Evolutionary conservation across 2,888 invertebrate genomes (phyloP), one percentile per base, ranked within the genome.

Genomic region (Melangyna quadrimaculata): DNA sequence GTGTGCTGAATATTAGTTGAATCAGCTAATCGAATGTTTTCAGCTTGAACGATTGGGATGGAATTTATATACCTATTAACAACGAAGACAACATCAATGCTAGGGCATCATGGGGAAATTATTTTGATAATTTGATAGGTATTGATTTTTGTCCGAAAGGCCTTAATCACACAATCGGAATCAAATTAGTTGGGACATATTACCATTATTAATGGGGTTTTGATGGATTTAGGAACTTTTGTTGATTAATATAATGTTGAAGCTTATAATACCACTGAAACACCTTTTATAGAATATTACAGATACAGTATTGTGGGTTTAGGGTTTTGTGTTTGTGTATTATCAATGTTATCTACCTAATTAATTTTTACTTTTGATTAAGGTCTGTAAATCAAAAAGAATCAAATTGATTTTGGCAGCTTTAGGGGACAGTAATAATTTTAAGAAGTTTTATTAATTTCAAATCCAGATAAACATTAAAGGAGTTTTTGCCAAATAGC

Each of bases 131-230:
- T 29, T 45, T 45, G 1, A n/a, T n/a, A n/a, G n/a, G 17, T 45
- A 45, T 65, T 29, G 65, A 65, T 65, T 65, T 63, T 65, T 45
- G 29, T 45, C 19, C 19, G 19, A 45, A 17, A 65, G 19, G 9
- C 51, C 17, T 22, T 67, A 67, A 51, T 51, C 67, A 35, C 35
- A 67, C 51, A 51, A 67, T 67, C 67, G 17, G 35, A 67, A 51
- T 67, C 67, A n/a, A 51, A 51, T 67, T 51, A 51, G 48, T 24
- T n/a, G 67, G 22, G 48, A 51, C 51, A 67, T 51, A 51, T 67
- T 51, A 51, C 51, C 10, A 51, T 14, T 35, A 67, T 51, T 67
- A 67, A 51, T 67, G 22, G 12, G 19, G 29, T 35, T 67, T 67
- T 67, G 51, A 67, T 51, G 22, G 67, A 51, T 51, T 67, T 35